Base-by-base conservation (phyloP, 2,113 vertebrate genomes). In the Zapus hudsonius region DNA sequence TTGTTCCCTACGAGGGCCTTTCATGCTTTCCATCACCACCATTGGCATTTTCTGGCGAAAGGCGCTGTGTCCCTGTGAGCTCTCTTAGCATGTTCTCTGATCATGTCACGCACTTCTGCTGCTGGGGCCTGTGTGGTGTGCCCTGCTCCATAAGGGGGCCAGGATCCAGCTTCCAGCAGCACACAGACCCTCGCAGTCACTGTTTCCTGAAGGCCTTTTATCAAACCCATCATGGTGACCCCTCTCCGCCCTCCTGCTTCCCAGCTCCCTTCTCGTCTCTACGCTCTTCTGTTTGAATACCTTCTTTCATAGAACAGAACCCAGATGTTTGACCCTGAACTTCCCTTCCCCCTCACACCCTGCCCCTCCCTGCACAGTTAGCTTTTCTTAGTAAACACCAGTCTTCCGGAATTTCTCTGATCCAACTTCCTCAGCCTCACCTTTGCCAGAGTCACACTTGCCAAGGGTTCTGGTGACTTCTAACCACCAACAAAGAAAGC, bases 351-450 rank as follows among this genome's bases (percentile, higher is more conserved):
- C 33, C 64, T 81, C 12, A 1, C 57, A 59, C 44, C 44, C 66
- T 33, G 42, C 64, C 44, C 95, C 94, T 95, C 91, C 82, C 15
- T 36, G 33, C 59, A 93, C 95, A 86, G 10, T 73, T 90, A 83
- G 79, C 75, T 95, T 96, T 3, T 93, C 79, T 85, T 89, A 76
- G 36, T 90, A 80, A 88, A 93, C 85, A 93, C 38, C 59, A 40
- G 42, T 69, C 86, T 93, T 94, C 76, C 88, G 75, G 69, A 87
- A 90, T 83, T 89, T 92, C 93, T 96, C 88, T 93, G 88, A 72
- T 94, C 84, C 88, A 64, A 79, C 38, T 95, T 95, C 88, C 85
- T 81, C 69, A 79, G 70, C 42, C 42, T 90, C 83, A 74, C 82
- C 40, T 90, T 83, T 88, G 88, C 85, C 80, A 91, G 91, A 79